phyloP scores from a whole-genome alignment of 2,113 vertebrate genomes.

The Lethenteron camtschaticum region DNA sequence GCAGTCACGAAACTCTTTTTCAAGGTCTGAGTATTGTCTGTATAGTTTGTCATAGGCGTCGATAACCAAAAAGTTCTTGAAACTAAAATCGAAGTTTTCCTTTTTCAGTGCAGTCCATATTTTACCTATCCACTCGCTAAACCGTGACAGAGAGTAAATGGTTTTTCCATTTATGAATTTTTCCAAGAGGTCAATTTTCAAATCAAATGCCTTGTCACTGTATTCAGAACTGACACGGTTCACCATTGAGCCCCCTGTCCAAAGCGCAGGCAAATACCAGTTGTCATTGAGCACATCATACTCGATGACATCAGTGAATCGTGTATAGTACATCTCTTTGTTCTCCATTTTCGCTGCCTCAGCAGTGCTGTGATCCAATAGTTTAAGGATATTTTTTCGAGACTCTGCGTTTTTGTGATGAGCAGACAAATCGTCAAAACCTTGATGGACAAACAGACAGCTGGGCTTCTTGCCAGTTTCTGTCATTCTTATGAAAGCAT shows the following conservation, averaged over 20 bases:
- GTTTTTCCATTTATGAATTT: conserved; percentile 11
- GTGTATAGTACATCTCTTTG: background rate
- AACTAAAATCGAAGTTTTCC: conserved; percentile 17
- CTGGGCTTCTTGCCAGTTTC: conserved; percentile 16
- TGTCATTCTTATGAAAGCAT: conserved; percentile 30
- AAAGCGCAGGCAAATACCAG: conserved; percentile 24
- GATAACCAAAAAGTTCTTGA: conserved; percentile 23
- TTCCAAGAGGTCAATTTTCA: conserved; percentile 19
- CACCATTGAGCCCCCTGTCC: conserved; percentile 28
- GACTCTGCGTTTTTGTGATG: conserved; percentile 14
- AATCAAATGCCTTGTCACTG: conserved; percentile 20
- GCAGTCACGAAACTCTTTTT: conserved; percentile 13
- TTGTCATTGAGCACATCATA: conserved; percentile 20
- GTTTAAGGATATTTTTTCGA: conserved; percentile 16
- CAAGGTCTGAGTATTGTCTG: conserved; percentile 19
- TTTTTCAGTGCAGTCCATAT: conserved; percentile 23
- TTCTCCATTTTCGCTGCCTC: conserved; percentile 15
- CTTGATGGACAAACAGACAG: conserved; percentile 18
- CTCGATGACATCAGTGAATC: conserved; percentile 25
- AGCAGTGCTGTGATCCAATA: conserved; percentile 17
- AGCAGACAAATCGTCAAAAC: conserved; percentile 10
- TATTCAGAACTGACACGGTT: conserved; percentile 23
- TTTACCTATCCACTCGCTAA: conserved; percentile 17
- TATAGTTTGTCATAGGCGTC: conserved; percentile 22
- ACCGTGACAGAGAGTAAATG: conserved; percentile 12